phyloP scores from a whole-genome alignment of 2,113 vertebrate genomes.

The Myiozetetes cayanensis region DNA sequence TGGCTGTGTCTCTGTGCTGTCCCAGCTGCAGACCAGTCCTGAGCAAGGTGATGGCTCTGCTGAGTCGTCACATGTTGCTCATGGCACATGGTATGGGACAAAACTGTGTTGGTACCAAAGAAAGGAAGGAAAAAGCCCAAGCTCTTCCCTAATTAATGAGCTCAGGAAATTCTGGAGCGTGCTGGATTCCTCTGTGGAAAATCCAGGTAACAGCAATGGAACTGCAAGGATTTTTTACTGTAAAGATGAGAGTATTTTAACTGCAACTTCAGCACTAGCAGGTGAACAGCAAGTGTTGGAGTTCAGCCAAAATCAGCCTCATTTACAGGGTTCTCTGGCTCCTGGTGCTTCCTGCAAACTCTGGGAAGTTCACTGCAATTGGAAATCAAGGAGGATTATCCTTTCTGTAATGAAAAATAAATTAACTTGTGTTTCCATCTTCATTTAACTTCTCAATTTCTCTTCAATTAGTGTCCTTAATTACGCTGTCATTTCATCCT shows the following conservation, averaged over 20 bases:
- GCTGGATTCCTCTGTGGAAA: not conserved
- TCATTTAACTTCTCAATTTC: slow-evolving; percentile 1
- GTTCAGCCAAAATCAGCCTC: not conserved
- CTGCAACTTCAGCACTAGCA: not conserved
- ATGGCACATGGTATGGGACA: not conserved
- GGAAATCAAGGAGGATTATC: not conserved
- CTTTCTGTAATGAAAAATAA: not conserved
- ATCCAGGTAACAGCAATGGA: not conserved
- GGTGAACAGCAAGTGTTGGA: not conserved
- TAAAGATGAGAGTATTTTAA: not conserved
- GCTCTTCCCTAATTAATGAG: not conserved
- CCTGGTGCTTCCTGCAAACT: not conserved
- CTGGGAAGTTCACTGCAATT: not conserved
- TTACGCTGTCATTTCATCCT: not conserved
- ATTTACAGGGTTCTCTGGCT: not conserved
- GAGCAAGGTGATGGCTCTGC: not conserved
- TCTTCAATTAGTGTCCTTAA: slow-evolving; percentile 25
- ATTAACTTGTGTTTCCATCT: not conserved
- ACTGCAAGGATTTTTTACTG: not conserved
- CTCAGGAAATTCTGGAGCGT: not conserved
- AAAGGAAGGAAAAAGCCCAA: too few species aligned
- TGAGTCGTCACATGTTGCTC: not conserved
- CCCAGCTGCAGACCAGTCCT: not conserved
- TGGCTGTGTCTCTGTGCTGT: not conserved
- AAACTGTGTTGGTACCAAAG: not conserved